Percentiles rank a stretch among this genome's conserved stretches.
Evolutionary conservation across 2,888 invertebrate genomes (phyloP).

Genomic region (Glyphotaelius pellucidus): DNA sequence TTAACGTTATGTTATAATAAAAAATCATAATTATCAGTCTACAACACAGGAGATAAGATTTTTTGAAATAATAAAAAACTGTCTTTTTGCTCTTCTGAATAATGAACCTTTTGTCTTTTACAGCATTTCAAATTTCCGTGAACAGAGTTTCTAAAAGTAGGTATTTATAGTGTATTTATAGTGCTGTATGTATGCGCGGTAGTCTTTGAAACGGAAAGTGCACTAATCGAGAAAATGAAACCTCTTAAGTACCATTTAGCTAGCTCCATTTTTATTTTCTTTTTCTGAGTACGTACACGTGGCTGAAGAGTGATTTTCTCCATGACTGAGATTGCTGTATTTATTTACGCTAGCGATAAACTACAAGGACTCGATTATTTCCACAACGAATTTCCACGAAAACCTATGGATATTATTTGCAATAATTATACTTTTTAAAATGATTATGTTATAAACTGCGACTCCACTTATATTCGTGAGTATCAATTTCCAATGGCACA

Average conservation of each 20-base stretch:
- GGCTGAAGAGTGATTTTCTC: neutral
- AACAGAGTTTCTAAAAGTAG: too few relatives aligned
- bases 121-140: too few relatives aligned
- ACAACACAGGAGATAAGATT: too few relatives aligned
- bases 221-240: neutral
- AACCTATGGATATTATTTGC: neutral
- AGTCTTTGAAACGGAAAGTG: neutral
- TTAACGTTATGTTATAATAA: too few relatives aligned
- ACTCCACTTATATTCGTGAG: too few relatives aligned
- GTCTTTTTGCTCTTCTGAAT: too few relatives aligned
- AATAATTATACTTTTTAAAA: neutral
- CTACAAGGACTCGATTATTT: neutral
- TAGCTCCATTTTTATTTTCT: neutral
- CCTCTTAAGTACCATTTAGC: neutral
- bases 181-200: neutral
- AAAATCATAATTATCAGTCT: too few relatives aligned
- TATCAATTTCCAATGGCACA: too few relatives aligned
- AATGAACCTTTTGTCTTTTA: too few relatives aligned
- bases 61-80: too few relatives aligned
- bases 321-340: neutral
- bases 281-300: neutral
- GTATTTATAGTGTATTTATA: too few relatives aligned
- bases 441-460: neutral
- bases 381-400: neutral
- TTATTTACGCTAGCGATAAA: neutral